Percentiles rank a stretch among this genome's conserved stretches.
phyloP scores from a whole-genome alignment of 2,113 vertebrate species.

The Rhea pennata region DNA sequence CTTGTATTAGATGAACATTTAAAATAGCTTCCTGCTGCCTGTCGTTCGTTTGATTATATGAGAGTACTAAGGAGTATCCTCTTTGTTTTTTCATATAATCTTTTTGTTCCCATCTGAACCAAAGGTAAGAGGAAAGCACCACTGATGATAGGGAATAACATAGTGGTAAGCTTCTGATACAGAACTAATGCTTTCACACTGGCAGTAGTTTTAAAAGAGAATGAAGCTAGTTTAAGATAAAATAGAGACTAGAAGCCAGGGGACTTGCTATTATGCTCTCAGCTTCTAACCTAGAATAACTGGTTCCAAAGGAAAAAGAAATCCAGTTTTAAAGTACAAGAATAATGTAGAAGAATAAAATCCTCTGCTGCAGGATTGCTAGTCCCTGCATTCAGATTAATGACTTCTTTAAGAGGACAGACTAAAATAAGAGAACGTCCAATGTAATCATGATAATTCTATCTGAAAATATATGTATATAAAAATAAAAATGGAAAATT shows the following conservation, averaged over 20 bases:
- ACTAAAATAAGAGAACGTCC: background rate
- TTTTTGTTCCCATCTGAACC: constrained; percentile 12
- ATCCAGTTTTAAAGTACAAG: background rate
- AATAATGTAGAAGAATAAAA: background rate
- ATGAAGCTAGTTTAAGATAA: background rate
- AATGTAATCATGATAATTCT: background rate
- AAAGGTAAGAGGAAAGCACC: background rate
- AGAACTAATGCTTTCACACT: background rate
- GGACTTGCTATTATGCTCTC: background rate
- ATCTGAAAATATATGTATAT: background rate
- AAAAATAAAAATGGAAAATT: too few species aligned
- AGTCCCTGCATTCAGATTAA: background rate
- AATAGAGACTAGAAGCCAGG: background rate
- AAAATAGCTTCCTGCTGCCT: background rate
- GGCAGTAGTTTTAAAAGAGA: background rate
- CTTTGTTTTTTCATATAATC: background rate
- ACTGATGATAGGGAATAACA: background rate
- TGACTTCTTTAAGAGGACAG: background rate
- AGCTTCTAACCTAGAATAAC: background rate
- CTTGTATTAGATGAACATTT: background rate
- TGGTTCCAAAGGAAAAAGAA: background rate
- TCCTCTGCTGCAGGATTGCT: background rate
- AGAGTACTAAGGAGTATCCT: background rate
- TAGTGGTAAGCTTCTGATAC: background rate
- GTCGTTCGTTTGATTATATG: background rate